phyloP scores from a whole-genome alignment of 2,888 invertebrate species.

The Gastracanthus pulcherrimus region DNA sequence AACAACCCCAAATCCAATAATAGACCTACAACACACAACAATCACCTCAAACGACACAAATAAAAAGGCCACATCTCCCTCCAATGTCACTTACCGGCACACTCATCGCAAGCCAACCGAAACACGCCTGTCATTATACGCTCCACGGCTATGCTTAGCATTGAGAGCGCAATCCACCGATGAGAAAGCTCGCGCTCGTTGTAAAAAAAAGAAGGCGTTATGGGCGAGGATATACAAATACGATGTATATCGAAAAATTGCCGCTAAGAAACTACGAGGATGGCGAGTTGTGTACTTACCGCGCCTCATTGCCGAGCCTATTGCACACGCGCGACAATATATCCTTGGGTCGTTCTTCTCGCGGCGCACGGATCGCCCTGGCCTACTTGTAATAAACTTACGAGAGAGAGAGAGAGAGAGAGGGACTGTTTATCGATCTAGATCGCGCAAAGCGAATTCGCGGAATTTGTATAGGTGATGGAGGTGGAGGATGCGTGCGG shows the following conservation, averaged over 20 bases:
- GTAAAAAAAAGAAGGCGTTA: background rate
- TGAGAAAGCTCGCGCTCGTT: too few species aligned
- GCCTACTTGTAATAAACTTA: constrained; percentile 50
- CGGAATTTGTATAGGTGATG: background rate
- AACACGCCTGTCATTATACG: too few species aligned
- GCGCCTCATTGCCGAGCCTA: too few species aligned
- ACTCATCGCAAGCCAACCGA: too few species aligned
- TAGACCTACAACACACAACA: background rate
- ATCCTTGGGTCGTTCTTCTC: constrained; percentile 53
- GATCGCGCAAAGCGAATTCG: background rate
- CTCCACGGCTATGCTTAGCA: background rate
- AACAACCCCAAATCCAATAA: too few species aligned
- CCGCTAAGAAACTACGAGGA: background rate
- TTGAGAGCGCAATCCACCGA: background rate
- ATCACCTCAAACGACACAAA: background rate
- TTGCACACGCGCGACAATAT: background rate
- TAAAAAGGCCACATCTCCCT: background rate
- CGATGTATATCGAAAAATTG: background rate
- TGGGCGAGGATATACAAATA: background rate
- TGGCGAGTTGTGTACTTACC: too few species aligned
- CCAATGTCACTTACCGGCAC: background rate
- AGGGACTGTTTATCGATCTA: background rate
- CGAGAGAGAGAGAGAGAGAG: background rate
- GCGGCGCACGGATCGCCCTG: constrained; percentile 48
- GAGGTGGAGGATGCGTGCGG: background rate